Base-by-base conservation (phyloP, 2,797 vertebrate genomes). In the Halcyon smyrnensis region DNA sequence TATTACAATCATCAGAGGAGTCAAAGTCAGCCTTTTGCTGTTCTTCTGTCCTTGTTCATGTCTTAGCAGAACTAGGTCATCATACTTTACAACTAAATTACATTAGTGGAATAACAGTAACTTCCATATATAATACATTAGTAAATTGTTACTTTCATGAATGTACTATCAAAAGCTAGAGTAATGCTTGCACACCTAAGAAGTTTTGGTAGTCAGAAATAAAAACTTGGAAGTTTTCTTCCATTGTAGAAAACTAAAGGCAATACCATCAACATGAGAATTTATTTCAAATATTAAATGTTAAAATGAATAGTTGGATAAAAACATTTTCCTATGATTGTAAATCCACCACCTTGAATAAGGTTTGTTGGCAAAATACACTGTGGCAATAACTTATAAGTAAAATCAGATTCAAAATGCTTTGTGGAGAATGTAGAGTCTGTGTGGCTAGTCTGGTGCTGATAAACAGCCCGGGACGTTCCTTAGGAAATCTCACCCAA, bases 81-180 rank as follows among this genome's bases (percentile, higher is more conserved):
- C 46, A 11, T 64, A 57, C 27, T 69, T 94, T 94, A 90, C 43
- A 89, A 39, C n/a, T 84, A 36, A 63, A 69, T 69, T 67, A 86
- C 23, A 79, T 25, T 39, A 69, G 8, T 91, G 74, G 76, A 79
- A 60, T 94, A 96, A 89, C 64, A 87, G 46, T 90, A 80, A 83
- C 45, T 96, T 95, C 37, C 64, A 75, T 25, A 75, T 25, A 51
- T 60, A 48, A 87, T 90, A 96, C 43, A 87, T 75, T 57, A 89
- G 13, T 74, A 86, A 97, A 83, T 87, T 77, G 57, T 88, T 91
- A 64, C 87, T 96, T 97, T 96, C 51, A 81, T 59, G 20, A 76
- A 51, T 84, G 45, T 73, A 50, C 8, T 93, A 92, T 46, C n/a
- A 86, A 96, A 97, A 97, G 30, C 60, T 82, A 75, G 30, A 93